These are phyloP conservation scores for Oreochromis niloticus DNA, from an alignment of 2,113 vertebrate species.

Conservation along the genomic window DNA sequence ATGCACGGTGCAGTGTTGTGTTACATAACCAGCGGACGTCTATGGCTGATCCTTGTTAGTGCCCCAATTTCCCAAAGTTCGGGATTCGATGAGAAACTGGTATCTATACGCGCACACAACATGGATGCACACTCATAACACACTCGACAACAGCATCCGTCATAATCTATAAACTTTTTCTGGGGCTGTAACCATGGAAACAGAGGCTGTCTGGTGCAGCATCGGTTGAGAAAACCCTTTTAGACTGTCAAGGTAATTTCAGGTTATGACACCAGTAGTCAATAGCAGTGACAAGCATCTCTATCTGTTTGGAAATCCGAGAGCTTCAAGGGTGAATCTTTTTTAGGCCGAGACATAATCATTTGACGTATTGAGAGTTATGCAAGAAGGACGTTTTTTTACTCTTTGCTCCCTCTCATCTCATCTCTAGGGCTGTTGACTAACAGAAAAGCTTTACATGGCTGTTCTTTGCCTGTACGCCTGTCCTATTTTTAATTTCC, in stretches of 20 bases:
- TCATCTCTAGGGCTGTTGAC: constrained; percentile 3
- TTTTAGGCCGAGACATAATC: neutral
- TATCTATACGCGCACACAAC: neutral
- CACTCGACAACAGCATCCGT: neutral
- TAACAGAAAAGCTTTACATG: neutral
- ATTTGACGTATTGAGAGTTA: neutral
- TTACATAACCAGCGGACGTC: constrained; percentile 22
- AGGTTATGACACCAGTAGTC: neutral
- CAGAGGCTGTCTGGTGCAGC: neutral
- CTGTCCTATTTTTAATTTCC: constrained; percentile 30
- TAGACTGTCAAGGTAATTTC: constrained; percentile 18
- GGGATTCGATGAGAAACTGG: neutral
- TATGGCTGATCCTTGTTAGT: neutral
- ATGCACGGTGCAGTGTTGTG: neutral
- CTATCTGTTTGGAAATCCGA: neutral
- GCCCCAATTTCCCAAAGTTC: neutral
- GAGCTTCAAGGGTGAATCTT: neutral
- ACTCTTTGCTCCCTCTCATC: neutral
- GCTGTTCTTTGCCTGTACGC: neutral
- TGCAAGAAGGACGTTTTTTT: neutral
- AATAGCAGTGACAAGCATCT: neutral
- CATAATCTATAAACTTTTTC: constrained; percentile 8
- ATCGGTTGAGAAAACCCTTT: neutral
- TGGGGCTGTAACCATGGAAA: constrained; percentile 51
- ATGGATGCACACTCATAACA: neutral